Evolutionary conservation across 2,797 vertebrate genomes (phyloP), one percentile per base, ranked within the genome.

Genomic region (Artibeus jamaicensis): DNA sequence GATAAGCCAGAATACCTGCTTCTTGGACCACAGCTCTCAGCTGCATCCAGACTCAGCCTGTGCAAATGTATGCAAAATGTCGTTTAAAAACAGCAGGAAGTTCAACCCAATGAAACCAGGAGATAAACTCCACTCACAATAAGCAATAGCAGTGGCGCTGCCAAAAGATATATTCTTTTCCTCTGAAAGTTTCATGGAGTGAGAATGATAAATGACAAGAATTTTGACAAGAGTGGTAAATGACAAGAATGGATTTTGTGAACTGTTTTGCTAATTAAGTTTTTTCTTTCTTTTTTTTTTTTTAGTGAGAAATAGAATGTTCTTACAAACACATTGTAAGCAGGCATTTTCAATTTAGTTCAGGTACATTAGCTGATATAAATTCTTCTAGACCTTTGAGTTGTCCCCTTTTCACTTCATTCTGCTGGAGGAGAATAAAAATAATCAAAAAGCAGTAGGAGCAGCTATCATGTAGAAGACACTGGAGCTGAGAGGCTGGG

Each of bases 51-150:
- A 97, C 70, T 87, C 76, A 82, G 32, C n/a, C 26, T 59, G 68
- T 55, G 67, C 81, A 95, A 84, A 91, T 85, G 42, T 24, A 95
- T 68, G 79, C 76, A 95, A 94, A 97, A 74, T 44, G 16, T 32
- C 42, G 19, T 42, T 86, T 53, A 53, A 81, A 91, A 94, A 84
- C 79, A 86, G 84, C 39, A 81, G 22, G 42, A 96, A 59, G 34
- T 57, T 68, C 21, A 29, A 59, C 48, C 32, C 74, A 94, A 29
- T 22, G 89, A 96, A 92, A 87, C 24, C 44, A 93, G 65, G 29
- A 96, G 71, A 93, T 87, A 94, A 92, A 86, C 44, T 92, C 34
- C 55, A 24, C 24, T 92, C 24, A 24, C 62, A 71, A 76, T 53
- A 48, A 79, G 50, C 46, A 74, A 78, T 4, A 48, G 4, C 9